These are phyloP conservation scores for Brachirus orientalis DNA, from an alignment of 2,113 vertebrate genomes.

Conservation along the genomic window DNA sequence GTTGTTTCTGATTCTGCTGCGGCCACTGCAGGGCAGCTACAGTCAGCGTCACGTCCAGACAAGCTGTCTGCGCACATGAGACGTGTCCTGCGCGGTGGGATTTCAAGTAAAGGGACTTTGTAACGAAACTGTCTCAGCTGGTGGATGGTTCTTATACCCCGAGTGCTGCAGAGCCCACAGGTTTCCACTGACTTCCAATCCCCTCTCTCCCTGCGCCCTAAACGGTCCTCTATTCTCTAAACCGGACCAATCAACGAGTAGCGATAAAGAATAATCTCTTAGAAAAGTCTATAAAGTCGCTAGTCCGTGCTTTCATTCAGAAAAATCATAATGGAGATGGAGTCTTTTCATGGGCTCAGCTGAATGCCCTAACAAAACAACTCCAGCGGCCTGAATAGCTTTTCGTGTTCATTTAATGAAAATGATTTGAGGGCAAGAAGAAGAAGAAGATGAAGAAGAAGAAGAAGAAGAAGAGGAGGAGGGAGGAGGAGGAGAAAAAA, in stretches of 20 bases:
- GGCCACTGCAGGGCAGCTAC: constrained; percentile 32
- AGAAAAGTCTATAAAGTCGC: constrained; percentile 80
- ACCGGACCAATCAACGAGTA: constrained; percentile 58
- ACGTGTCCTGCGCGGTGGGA: not conserved
- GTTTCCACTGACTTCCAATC: constrained; percentile 48
- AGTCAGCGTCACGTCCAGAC: constrained; percentile 33
- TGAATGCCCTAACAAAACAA: constrained; percentile 92
- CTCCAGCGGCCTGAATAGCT: constrained; percentile 92
- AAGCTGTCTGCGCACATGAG: not conserved
- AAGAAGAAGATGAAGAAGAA: constrained; percentile 81
- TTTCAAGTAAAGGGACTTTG: not conserved
- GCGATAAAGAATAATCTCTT: constrained; percentile 78
- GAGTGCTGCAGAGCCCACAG: constrained; percentile 10
- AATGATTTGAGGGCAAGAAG: constrained; percentile 89
- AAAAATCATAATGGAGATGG: constrained; percentile 87
- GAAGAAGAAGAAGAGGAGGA: constrained; percentile 80
- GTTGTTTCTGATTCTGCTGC: constrained; percentile 72
- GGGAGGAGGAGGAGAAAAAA: constrained; percentile 47
- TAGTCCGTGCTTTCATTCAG: constrained; percentile 83
- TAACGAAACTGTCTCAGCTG: constrained; percentile 5
- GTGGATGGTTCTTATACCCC: not conserved
- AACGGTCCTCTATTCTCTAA: constrained; percentile 59
- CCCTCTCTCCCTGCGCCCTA: constrained; percentile 46
- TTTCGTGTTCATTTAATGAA: constrained; percentile 99
- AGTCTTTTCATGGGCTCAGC: constrained; percentile 86